Evolutionary conservation across 2,888 invertebrate species (phyloP), one percentile per base, ranked within the genome.

Genomic region (Hartigia nigra): DNA sequence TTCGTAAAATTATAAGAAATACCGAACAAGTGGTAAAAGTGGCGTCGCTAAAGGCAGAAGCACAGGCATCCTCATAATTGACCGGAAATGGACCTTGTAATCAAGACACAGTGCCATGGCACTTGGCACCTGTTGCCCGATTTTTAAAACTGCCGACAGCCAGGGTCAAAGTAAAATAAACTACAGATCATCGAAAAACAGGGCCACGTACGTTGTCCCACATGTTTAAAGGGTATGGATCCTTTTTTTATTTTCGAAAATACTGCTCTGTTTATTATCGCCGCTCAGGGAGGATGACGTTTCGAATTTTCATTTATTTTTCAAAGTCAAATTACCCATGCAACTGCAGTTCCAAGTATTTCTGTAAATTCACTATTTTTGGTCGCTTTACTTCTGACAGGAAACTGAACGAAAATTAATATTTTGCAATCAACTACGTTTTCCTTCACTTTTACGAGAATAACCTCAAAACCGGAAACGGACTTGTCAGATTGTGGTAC

Each of bases 81-180:
- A 82, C 83, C 84, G 84, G 83, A 84, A 84, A 81, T 77, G 76
- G 76, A 81, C 69, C 77, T 79, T 79, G 82, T 79, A 84, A 84
- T 84, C 84, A 84, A 82, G 84, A 80, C 55, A 80, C 81, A 83
- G 81, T 84, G 77, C 80, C 81, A 83, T 81, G 23, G 55, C 81
- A 82, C 77, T 84, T 80, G 82, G 81, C 84, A 84, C 84, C 84
- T 84, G 84, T 84, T 83, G 80, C 78, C 78, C 79, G 74, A 31
- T 81, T 74, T 79, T 70, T 55, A 31, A 72, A 55, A 75, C 70
- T 70, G 72, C 77, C 76, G 70, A 32, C 76, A 36, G 76, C 31
- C 75, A 39, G 70, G 75, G 78, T 76, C 55, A 78, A 78, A 78
- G 34, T 31, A 76, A 75, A 76, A 75, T 78, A 78, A 76, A 76